Base-by-base conservation (phyloP, 2,113 vertebrate species). In the Chaenogobius annularis region DNA sequence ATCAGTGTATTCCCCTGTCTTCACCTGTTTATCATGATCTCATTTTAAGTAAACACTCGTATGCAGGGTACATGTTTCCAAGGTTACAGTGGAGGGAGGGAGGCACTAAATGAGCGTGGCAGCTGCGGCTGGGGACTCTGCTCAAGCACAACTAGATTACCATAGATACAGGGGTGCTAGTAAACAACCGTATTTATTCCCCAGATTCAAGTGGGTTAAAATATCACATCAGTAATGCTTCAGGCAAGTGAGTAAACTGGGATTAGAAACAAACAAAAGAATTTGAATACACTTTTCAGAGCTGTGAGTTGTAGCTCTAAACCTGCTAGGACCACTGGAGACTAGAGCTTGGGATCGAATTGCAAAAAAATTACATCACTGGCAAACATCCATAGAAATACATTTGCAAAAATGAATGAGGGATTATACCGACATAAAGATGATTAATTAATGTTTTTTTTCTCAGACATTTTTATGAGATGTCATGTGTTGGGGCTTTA, bases 101-200 rank as follows among this genome's bases (percentile, higher is more conserved):
- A 26, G 78, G 81, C 83, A 87, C 79, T 90, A 90, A 89, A 92
- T 89, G 88, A 89, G 79, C 76, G 83, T 90, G 89, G 84, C 90
- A 90, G 89, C 88, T 90, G 89, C 80, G 83, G 67, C 88, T 83
- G 70, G 83, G 85, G 83, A 87, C 82, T 85, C 77, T 81, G 80
- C 80, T 90, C 85, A 85, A 87, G 85, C 70, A 82, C 84, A 91
- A 85, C 75, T 58, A 85, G 81, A 85, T 83, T 56, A 72, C 86
- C 85, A 81, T 85, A 85, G 84, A 89, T 77, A 84, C 81, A 69
- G 70, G 58, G 77, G 73, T 67, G 62, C 56, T 70, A 73, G 82
- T 83, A 85, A 87, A 86, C 80, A 87, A 75, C 54, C 23, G 55
- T 81, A 64, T 61, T 81, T 80, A 82, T 78, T 82, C 75, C 72